Evolutionary conservation across 2,888 invertebrate species (phyloP).

Genomic region (Graphium colonna): DNA sequence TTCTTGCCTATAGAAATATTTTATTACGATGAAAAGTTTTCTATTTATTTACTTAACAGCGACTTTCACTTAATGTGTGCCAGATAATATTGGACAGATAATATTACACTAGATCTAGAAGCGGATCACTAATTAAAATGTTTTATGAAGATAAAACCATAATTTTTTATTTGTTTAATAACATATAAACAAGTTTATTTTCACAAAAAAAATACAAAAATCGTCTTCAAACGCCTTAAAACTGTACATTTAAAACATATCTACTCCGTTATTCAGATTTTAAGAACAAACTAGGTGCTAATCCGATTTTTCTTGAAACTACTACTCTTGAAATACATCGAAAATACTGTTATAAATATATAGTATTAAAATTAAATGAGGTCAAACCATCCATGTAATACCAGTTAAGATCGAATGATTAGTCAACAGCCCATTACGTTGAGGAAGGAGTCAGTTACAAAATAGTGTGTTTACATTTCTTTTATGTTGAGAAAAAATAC

Average conservation of each 20-base stretch:
- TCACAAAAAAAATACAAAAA: too few species aligned
- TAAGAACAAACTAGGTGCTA: too few species aligned
- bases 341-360: too few species aligned
- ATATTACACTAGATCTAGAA: neutral
- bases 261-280: too few species aligned
- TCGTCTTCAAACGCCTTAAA: too few species aligned
- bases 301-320: too few species aligned
- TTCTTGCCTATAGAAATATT: neutral
- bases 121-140: neutral
- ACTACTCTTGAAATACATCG: too few species aligned
- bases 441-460: slow-evolving; percentile 28
- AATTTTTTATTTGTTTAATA: too few species aligned
- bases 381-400: slow-evolving; percentile 14
- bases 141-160: too few species aligned
- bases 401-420: slow-evolving; percentile 6
- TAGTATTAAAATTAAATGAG: too few species aligned
- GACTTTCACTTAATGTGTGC: slow-evolving; percentile 19
- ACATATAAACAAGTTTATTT: too few species aligned
- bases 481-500: slow-evolving; percentile 30
- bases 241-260: too few species aligned
- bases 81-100: slow-evolving; percentile 3
- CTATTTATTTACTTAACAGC: slow-evolving; percentile 4
- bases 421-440: slow-evolving; percentile 1
- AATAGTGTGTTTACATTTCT: slow-evolving; percentile 35
- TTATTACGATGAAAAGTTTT: slow-evolving; percentile 12